A percentile compares a stretch with the other conserved stretches of the same genome.
Evolutionary conservation across 2,888 invertebrate species (phyloP).

Genomic region (Archips crataeganus): DNA sequence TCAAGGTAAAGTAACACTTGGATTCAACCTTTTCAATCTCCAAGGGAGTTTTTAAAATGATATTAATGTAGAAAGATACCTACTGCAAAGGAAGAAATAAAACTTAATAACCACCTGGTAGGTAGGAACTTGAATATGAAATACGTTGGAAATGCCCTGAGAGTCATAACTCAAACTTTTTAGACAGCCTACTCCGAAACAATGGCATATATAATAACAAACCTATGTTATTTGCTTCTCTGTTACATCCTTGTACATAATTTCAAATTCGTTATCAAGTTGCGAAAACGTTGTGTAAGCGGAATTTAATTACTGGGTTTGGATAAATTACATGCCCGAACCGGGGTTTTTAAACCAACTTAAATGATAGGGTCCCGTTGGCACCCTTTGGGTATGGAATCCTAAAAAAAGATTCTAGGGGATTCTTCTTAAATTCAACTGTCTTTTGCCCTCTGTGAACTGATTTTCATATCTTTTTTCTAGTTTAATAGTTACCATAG

Average conservation of each 20-base stretch:
- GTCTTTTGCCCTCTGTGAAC: no score
- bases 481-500: no score
- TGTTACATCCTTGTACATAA: background rate
- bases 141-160: background rate
- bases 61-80: background rate
- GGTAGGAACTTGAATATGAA: background rate
- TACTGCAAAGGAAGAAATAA: background rate
- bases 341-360: background rate
- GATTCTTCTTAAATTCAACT: no score
- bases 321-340: background rate
- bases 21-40: background rate
- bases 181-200: constrained; percentile 1
- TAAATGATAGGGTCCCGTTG: no score
- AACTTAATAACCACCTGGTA: constrained; percentile 3
- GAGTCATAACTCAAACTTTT: constrained; percentile 6
- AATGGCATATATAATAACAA: background rate
- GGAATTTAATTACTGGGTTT: background rate
- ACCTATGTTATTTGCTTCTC: background rate
- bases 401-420: no score
- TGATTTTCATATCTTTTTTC: no score
- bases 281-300: background rate
- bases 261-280: background rate
- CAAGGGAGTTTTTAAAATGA: background rate
- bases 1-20: no score
- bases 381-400: no score